Conservation (phyloP, 2,113 vertebrate genomes). For the Sarotherodon lohbergeri region DNA sequence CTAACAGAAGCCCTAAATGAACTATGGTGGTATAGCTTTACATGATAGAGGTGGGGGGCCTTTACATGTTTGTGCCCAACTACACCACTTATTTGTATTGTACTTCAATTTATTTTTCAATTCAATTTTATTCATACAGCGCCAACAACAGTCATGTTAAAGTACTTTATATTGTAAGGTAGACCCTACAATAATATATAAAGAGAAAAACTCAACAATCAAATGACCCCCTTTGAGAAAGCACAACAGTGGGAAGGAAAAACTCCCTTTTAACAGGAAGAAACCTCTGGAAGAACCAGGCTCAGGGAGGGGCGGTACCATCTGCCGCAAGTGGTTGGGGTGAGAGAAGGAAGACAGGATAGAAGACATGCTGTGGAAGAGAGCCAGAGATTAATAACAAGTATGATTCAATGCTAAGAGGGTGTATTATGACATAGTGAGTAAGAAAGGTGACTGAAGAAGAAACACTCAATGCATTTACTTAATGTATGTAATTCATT, state of each 20-base stretch:
- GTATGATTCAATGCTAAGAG: background rate
- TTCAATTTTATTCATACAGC: background rate
- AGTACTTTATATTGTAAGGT: background rate
- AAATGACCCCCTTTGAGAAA: background rate
- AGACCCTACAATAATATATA: background rate
- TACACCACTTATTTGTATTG: background rate
- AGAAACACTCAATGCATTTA: background rate
- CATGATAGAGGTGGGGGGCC: background rate
- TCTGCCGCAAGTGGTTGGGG: fast-evolving
- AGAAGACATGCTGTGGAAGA: background rate
- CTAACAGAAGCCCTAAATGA: background rate
- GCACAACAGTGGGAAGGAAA: background rate
- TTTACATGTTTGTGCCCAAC: background rate
- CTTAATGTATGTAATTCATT: background rate
- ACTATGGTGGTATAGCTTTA: background rate
- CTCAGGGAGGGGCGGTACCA: background rate
- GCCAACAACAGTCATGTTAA: fast-evolving
- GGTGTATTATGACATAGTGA: background rate
- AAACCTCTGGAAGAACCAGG: background rate
- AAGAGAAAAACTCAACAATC: background rate
- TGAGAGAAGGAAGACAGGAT: background rate
- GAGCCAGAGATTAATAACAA: fast-evolving
- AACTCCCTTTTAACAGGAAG: background rate
- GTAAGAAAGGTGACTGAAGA: background rate
- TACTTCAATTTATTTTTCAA: background rate